phyloP scores from a whole-genome alignment of 1,140 invertebrate genomes.

The Neotoxoptera formosana region DNA sequence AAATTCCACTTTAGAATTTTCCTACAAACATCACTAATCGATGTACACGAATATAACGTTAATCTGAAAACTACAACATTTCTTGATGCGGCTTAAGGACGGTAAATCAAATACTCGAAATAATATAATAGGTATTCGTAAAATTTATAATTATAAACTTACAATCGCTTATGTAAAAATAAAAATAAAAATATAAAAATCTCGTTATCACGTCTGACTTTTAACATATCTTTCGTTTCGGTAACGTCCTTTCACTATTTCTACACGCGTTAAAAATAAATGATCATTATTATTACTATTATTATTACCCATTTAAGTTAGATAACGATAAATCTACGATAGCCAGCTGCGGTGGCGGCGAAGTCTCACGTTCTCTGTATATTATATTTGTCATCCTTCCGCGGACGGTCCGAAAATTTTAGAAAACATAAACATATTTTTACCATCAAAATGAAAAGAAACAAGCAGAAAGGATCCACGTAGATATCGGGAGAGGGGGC shows the following conservation, averaged over 20 bases:
- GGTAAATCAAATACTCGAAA: background rate
- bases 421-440: background rate
- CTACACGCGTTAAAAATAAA: background rate
- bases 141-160: background rate
- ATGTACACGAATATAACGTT: too few relatives aligned
- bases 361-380: background rate
- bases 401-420: background rate
- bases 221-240: background rate
- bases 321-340: background rate
- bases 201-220: background rate
- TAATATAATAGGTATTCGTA: background rate
- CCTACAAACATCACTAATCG: too few relatives aligned
- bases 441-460: background rate
- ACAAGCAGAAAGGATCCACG: background rate
- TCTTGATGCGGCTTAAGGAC: background rate
- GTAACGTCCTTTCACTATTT: background rate
- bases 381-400: background rate
- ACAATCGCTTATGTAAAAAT: background rate
- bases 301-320: slow-evolving; percentile 1
- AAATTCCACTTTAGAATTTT: too few relatives aligned
- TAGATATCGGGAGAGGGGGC: background rate
- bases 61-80: background rate
- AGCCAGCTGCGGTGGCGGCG: background rate
- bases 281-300: background rate
- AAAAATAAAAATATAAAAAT: background rate